Percentiles rank a stretch among this genome's conserved stretches.
Conservation (phyloP, 2,888 invertebrate species). For the Pristionchus exspectatus region DNA sequence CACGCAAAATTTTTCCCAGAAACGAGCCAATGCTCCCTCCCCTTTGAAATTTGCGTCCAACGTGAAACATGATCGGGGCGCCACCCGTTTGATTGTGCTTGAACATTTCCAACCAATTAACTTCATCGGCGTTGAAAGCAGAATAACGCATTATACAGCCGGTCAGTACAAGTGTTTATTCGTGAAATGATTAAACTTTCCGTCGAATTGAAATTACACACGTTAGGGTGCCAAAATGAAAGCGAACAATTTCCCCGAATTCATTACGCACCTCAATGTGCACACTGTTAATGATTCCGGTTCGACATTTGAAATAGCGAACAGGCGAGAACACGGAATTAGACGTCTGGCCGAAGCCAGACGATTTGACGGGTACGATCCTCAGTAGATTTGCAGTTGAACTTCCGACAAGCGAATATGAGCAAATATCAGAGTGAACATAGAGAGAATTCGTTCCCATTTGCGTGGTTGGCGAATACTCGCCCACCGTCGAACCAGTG, state of each 20-base stretch:
- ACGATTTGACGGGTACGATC: background rate
- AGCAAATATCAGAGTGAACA: background rate
- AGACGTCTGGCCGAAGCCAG: background rate
- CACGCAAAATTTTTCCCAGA: background rate
- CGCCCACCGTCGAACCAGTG: background rate
- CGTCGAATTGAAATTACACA: background rate
- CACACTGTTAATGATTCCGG: background rate
- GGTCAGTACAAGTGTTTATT: background rate
- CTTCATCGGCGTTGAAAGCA: background rate
- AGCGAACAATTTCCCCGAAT: background rate
- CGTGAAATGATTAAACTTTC: background rate
- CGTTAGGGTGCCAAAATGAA: background rate
- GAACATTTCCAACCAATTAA: background rate
- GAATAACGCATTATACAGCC: background rate
- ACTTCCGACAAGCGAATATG: background rate
- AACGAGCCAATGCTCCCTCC: background rate
- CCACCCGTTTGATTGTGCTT: background rate
- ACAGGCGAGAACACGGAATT: background rate
- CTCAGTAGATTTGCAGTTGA: background rate
- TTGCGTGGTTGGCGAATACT: background rate
- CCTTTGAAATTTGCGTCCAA: background rate
- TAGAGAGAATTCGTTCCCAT: background rate
- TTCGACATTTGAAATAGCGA: background rate
- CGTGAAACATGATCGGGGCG: background rate
- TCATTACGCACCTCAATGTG: background rate